These are phyloP conservation scores for Elysia crispata DNA, from an alignment of 2,888 invertebrate genomes.

Conservation along the genomic window DNA sequence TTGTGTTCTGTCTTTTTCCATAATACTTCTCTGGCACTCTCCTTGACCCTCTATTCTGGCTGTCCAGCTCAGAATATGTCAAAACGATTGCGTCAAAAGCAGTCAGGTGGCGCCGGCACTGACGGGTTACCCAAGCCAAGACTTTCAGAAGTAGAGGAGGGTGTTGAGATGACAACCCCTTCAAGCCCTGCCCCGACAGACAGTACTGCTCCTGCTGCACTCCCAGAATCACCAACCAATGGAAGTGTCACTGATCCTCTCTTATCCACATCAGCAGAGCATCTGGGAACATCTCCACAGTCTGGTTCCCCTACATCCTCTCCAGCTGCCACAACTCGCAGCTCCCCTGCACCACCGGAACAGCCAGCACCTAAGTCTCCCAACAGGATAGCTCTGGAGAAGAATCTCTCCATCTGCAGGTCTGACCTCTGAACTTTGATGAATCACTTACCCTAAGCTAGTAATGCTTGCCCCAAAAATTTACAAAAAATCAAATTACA, in stretches of 20 bases:
- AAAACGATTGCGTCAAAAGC: slow-evolving; percentile 37
- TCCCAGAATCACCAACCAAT: not conserved
- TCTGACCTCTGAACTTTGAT: not conserved
- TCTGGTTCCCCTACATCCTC: not conserved
- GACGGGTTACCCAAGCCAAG: slow-evolving; percentile 32
- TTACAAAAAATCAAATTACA: too few relatives aligned
- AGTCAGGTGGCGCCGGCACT: not conserved
- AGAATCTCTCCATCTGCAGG: slow-evolving; percentile 51
- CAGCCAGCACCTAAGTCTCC: slow-evolving; percentile 44
- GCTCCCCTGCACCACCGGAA: not conserved
- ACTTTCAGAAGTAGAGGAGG: slow-evolving; percentile 46
- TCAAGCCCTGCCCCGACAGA: not conserved
- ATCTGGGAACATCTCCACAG: not conserved
- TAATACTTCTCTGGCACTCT: too few relatives aligned
- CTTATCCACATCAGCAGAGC: not conserved
- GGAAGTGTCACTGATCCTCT: not conserved
- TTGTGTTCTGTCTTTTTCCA: too few relatives aligned
- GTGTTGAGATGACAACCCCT: slow-evolving; percentile 35
- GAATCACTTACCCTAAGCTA: too few relatives aligned
- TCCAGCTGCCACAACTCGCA: slow-evolving; percentile 19
- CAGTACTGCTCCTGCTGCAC: not conserved
- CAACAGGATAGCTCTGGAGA: slow-evolving; percentile 47
- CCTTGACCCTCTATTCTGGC: too few relatives aligned
- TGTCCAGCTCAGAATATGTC: slow-evolving; percentile 47
- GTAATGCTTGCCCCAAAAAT: too few relatives aligned